Evolutionary conservation across 2,888 invertebrate species (phyloP).

Genomic region (Microchrysa polita): DNA sequence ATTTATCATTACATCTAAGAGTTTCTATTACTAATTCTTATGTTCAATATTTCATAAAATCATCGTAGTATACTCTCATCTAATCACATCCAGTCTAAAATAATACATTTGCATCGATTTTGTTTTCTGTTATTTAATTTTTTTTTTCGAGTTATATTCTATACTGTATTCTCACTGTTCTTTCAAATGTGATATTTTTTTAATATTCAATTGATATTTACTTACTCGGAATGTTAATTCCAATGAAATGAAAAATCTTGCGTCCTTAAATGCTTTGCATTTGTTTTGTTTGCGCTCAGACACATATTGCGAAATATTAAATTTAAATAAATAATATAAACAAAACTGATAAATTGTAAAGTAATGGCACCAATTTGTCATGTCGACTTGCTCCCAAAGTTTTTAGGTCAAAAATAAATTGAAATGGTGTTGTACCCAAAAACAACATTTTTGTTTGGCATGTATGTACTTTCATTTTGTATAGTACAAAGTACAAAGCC

Average conservation of each 20-base stretch:
- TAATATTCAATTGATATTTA: neutral
- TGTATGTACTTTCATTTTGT: too few species aligned
- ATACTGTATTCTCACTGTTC: neutral
- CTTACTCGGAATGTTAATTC: neutral
- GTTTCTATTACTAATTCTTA: constrained; percentile 35
- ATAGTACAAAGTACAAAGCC: too few species aligned
- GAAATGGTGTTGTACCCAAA: neutral
- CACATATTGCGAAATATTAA: neutral
- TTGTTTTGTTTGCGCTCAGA: neutral
- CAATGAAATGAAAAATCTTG: constrained; percentile 4
- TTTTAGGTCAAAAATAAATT: neutral
- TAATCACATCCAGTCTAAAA: constrained; percentile 51
- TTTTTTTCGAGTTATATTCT: constrained; percentile 20
- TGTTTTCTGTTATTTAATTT: constrained; percentile 24
- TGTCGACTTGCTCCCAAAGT: neutral
- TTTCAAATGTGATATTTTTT: too few species aligned
- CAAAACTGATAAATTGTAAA: too few species aligned
- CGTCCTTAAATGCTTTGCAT: neutral
- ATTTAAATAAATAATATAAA: constrained; percentile 6
- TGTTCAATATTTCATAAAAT: constrained; percentile 36
- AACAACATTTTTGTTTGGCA: neutral
- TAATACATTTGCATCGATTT: constrained; percentile 37
- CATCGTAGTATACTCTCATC: constrained; percentile 48
- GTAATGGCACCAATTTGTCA: constrained; percentile 29
- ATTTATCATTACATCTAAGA: constrained; percentile 17